These are phyloP conservation scores for Diadumene lineata DNA, from an alignment of 92 coral and sea anemone genomes.

Conservation along the genomic window DNA sequence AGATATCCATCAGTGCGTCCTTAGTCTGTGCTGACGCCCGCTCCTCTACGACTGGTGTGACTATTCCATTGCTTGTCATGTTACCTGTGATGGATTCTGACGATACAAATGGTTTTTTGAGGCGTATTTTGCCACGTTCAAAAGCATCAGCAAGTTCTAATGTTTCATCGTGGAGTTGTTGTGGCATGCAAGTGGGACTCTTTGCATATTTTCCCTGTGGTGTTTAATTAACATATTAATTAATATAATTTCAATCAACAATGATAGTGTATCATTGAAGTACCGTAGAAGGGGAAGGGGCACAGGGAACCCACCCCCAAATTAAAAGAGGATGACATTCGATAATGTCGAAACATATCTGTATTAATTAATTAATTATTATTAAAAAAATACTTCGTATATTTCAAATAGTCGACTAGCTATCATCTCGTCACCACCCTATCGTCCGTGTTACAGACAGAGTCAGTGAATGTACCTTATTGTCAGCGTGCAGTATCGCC, in stretches of 20 bases:
- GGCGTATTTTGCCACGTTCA: background rate
- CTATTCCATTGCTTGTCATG: background rate
- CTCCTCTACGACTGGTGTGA: background rate
- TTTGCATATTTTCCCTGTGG: background rate
- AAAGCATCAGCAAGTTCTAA: background rate
- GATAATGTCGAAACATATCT: too few species aligned
- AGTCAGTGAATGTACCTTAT: background rate
- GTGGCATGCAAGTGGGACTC: background rate
- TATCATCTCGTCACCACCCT: background rate
- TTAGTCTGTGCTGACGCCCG: too few species aligned
- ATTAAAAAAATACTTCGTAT: too few species aligned
- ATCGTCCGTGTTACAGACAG: background rate
- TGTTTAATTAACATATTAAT: too few species aligned
- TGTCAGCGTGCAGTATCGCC: background rate
- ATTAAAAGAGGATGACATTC: too few species aligned
- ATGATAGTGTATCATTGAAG: too few species aligned
- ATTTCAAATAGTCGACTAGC: too few species aligned
- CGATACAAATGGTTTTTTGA: background rate
- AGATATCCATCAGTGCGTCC: too few species aligned
- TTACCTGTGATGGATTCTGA: background rate
- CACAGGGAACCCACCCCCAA: too few species aligned
- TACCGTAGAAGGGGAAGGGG: too few species aligned
- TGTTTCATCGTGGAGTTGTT: constrained; percentile 4
- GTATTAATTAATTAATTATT: too few species aligned
- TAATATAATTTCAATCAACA: too few species aligned